Evolutionary conservation across 35 echinoderm and acorn worm genomes (phyloP), one percentile per base, ranked within the genome.

Genomic region (Strongylocentrotus purpuratus): DNA sequence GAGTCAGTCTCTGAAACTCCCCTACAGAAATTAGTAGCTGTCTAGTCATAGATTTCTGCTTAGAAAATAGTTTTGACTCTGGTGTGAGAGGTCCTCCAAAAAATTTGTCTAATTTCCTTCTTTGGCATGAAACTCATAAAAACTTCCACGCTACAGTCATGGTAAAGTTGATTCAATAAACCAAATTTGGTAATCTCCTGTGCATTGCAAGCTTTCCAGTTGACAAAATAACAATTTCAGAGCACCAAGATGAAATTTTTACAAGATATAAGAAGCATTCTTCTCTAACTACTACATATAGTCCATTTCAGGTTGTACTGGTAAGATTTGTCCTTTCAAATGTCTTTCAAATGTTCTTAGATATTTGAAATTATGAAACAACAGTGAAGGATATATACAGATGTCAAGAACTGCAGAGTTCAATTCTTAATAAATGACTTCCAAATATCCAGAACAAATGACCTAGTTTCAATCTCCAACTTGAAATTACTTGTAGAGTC

Each of bases 231-330:
- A n/a, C 65, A 78, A 78, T 22, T 28, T 22, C n/a, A 78, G n/a
- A 78, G 65, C 7, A 17, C 65, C 20, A 78, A 22, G 65, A 78
- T 78, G 20, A 7, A 78, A 78, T 28, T 78, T n/a, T 22, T 78
- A 78, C 20, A 78, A 5, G 25, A 78, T n/a, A 3, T 50, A 70
- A 78, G 20, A 78, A 78, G 25, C 22, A 4, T 78, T 31, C 65
- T 28, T 78, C 65, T 78, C 22, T 78, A 78, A 78, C 28, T 78
- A 78, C 65, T 78, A 78, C 65, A 78, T 78, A n/a, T 78, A 78
- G 65, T 78, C 65, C 65, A 78, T 78, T 78, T 78, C 65, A 78
- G 65, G 65, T 78, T n/a, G 65, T 78, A 78, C 65, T 78, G 65
- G 65, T 78, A 78, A n/a, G 65, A 78, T 55, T 11, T 55, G 50